Percentiles rank a stretch among this genome's conserved stretches.
phyloP scores from a whole-genome alignment of 2,113 vertebrate species.

The Pangasianodon hypophthalmus region DNA sequence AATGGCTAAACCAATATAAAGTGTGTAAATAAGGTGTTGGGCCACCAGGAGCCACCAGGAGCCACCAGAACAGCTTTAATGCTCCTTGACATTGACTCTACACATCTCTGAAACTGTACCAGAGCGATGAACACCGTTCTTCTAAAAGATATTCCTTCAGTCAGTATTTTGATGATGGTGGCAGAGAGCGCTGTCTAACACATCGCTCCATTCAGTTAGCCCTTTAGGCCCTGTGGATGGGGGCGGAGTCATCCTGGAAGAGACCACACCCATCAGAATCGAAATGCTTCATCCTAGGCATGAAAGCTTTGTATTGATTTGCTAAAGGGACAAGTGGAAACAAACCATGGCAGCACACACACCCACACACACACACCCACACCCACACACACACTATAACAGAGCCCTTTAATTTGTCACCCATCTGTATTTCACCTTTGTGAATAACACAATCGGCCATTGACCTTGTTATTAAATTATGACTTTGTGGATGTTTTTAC shows the following conservation, averaged over 20 bases:
- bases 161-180: not conserved
- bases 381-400: not conserved
- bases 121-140: not conserved
- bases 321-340: not conserved
- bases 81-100: not conserved
- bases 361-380: not conserved
- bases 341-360: not conserved
- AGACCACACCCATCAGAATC: not conserved
- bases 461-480: not conserved
- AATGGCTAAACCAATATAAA: not conserved
- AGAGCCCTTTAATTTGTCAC: not conserved
- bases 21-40: not conserved
- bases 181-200: not conserved
- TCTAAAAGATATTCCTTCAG: not conserved
- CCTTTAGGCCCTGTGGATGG: not conserved
- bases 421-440: not conserved
- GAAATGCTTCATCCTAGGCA: not conserved
- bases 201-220: not conserved
- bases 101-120: not conserved
- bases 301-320: not conserved
- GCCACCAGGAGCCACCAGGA: not conserved
- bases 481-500: not conserved
- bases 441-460: not conserved
- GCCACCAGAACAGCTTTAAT: not conserved
- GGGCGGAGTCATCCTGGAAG: not conserved